Evolutionary conservation across 1,140 invertebrate genomes (phyloP).

Genomic region (Drosophila kanapiae): DNA sequence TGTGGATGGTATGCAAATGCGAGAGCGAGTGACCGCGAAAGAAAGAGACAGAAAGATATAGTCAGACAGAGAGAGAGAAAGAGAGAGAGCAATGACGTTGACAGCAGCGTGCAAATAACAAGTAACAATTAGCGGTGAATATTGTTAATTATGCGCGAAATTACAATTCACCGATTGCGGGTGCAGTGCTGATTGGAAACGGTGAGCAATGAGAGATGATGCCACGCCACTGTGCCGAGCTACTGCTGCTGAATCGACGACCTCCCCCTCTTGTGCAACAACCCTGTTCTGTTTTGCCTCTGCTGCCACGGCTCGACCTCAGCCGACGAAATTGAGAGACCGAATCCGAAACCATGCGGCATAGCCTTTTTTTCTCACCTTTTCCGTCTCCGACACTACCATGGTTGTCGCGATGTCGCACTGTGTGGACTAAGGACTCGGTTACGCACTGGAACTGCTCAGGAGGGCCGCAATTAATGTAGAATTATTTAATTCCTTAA

Average conservation of each 20-base stretch:
- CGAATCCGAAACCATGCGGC: conserved; percentile 66
- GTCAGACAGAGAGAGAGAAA: conserved; percentile 20
- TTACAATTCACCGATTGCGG: conserved; percentile 12
- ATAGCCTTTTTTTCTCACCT: conserved; percentile 59
- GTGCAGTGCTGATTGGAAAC: conserved; percentile 34
- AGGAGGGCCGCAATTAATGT: conserved; percentile 30
- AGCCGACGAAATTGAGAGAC: conserved; percentile 18
- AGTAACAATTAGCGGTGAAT: conserved; percentile 48
- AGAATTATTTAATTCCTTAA: conserved; percentile 59
- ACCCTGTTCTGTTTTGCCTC: conserved; percentile 63
- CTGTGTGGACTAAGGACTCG: conserved; percentile 30
- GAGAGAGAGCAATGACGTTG: conserved; percentile 59
- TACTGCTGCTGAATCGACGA: conserved; percentile 34
- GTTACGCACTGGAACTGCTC: conserved; percentile 63
- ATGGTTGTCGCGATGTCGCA: conserved; percentile 46
- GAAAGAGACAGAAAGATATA: conserved; percentile 32
- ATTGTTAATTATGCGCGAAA: conserved; percentile 38
- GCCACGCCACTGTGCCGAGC: conserved; percentile 64
- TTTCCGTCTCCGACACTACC: conserved; percentile 75
- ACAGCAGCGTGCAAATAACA: conserved; percentile 54
- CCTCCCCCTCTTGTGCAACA: conserved; percentile 72
- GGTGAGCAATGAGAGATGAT: conserved; percentile 59
- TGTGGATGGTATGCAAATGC: conserved; percentile 65
- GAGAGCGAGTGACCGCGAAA: conserved; percentile 34
- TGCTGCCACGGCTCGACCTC: conserved; percentile 59